Conservation (phyloP, 2,888 invertebrate genomes). For the Lasioglossum vierecki region DNA sequence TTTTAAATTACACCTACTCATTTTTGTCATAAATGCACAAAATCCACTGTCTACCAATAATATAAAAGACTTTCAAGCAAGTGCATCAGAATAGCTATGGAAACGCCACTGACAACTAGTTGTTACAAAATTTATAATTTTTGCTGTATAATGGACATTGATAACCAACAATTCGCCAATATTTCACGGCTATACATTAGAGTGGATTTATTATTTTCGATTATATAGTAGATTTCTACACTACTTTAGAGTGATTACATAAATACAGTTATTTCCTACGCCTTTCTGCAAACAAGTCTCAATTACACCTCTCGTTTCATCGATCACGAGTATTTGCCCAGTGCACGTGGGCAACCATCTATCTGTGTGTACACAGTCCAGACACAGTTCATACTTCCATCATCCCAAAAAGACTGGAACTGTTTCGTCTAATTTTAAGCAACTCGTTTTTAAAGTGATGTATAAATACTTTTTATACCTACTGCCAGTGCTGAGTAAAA, state of each 20-base stretch:
- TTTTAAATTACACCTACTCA: too few species aligned
- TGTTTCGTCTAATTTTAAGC: neutral
- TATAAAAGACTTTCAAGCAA: too few species aligned
- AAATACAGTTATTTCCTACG: conserved; percentile 10
- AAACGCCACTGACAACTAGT: neutral
- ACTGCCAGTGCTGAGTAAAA: too few species aligned
- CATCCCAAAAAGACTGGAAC: neutral
- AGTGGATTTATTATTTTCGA: neutral
- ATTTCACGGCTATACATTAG: neutral
- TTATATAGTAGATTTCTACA: neutral
- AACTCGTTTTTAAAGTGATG: neutral
- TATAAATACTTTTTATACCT: too few species aligned
- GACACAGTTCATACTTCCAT: neutral
- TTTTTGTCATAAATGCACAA: too few species aligned
- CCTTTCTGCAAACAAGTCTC: neutral
- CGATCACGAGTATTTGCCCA: neutral
- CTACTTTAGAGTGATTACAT: neutral
- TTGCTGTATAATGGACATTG: neutral
- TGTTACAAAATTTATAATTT: neutral
- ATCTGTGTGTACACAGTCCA: neutral
- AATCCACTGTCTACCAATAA: too few species aligned
- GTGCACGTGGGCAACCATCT: neutral
- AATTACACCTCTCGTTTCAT: neutral
- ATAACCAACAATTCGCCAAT: neutral
- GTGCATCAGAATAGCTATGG: too few species aligned